Base-by-base conservation (phyloP, 1,140 invertebrate genomes). In the Musca vetustissima region DNA sequence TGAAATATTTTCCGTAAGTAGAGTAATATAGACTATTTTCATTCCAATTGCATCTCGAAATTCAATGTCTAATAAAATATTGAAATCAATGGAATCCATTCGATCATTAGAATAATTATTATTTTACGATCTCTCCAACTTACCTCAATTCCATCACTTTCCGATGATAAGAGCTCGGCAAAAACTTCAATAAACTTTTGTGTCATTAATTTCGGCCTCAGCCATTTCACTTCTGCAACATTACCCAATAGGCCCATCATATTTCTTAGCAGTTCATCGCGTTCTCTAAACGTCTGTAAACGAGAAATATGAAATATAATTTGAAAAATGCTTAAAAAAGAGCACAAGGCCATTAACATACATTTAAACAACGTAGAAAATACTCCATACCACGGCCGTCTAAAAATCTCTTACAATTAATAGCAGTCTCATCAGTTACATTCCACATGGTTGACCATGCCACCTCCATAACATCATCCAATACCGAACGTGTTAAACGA, bases 401-500 rank as follows among this genome's bases (percentile, higher is more conserved):
- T 43, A 98, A 86, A 85, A 98, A 98, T 77, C 92, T 87, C 81
- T 90, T 86, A 86, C 96, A 98, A 86, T 98, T 98, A 69, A 90
- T 86, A 24, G 95, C 92, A 47, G 95, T 97, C 86, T 98, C 96
- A 84, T 98, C 96, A 55, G 97, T 99, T 55, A 98, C 95, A 85
- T 99, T 98, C 93, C 93, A 95, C 92, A 99, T 93, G 3, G 95
- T 96, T 69, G 95, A 98, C 97, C 97, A 99, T 7, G 96, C 94
- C 15, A 97, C 94, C 85, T 98, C 96, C 83, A 99, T 88, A 1
- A 98, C 93, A 83, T 98, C 96, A 83, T 98, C 97, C 83, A 95
- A 98, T 19, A 91, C 82, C 48, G 87, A 85, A 49, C 88, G 85
- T 14, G 88, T 85, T 36, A 96, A 84, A 53, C 93, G 87, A 74